Percentiles rank a stretch among this genome's conserved stretches.
These are phyloP conservation scores for Drosophila falleni DNA, from an alignment of 2,888 invertebrate species.

Conservation along the genomic window DNA sequence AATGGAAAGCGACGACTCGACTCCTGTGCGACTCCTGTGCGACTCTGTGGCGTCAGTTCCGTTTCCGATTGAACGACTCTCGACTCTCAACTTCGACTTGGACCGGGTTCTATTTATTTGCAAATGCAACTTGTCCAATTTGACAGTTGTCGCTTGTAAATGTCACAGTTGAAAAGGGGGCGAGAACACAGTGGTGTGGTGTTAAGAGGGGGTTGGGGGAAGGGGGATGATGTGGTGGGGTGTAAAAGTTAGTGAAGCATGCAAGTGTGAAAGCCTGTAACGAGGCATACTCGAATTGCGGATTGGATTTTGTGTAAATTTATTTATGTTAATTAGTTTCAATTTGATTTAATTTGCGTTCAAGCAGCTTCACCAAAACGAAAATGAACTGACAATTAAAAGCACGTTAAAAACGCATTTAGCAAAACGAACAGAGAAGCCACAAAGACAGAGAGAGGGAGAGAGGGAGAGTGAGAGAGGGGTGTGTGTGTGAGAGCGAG, in stretches of 20 bases:
- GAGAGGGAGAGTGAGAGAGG: not conserved
- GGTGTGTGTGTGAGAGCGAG: not conserved
- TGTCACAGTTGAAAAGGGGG: conserved; percentile 44
- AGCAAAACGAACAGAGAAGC: conserved; percentile 52
- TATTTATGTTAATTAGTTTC: conserved; percentile 80
- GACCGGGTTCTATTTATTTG: conserved; percentile 69
- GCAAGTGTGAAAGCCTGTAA: conserved; percentile 77
- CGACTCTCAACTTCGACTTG: not conserved
- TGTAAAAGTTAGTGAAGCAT: conserved; percentile 61
- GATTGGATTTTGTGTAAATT: conserved; percentile 78
- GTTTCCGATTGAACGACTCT: conserved; percentile 72
- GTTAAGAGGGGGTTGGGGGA: not conserved
- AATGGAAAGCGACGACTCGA: conserved; percentile 46
- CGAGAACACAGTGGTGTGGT: not conserved
- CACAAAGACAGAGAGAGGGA: not conserved
- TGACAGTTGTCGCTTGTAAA: conserved; percentile 78
- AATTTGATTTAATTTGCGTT: conserved; percentile 77
- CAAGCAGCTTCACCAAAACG: conserved; percentile 32
- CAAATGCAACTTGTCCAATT: conserved; percentile 78
- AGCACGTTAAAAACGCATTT: conserved; percentile 84
- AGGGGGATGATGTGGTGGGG: not conserved
- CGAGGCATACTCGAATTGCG: conserved; percentile 72
- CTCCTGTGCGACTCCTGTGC: conserved; percentile 35
- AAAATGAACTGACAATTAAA: conserved; percentile 80
- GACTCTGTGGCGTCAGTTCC: conserved; percentile 57